These are phyloP conservation scores for Zalophus californianus DNA, from an alignment of 2,797 vertebrate genomes.

Conservation along the genomic window DNA sequence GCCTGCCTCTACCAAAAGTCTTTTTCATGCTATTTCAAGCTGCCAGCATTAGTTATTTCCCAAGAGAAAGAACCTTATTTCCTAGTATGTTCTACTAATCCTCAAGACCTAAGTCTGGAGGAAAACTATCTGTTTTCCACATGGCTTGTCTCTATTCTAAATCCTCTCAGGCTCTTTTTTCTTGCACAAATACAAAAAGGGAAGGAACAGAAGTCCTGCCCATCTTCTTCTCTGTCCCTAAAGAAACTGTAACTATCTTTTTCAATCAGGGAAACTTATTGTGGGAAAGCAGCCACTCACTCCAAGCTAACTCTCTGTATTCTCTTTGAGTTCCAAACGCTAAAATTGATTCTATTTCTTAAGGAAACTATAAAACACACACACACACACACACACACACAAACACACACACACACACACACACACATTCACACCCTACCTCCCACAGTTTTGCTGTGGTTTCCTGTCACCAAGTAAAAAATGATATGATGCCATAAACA, in stretches of 20 bases:
- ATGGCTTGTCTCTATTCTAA: slow-evolving; percentile 32
- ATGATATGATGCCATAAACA: background rate
- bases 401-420: background rate
- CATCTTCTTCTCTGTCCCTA: background rate
- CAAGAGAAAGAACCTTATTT: slow-evolving; percentile 66
- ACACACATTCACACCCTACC: background rate
- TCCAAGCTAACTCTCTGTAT: background rate
- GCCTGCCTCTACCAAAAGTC: background rate
- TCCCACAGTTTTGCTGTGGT: background rate
- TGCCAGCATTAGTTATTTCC: slow-evolving; percentile 53
- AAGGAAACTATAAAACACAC: background rate
- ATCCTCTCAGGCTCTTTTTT: background rate
- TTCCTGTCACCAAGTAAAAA: background rate
- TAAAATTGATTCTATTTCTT: slow-evolving; percentile 52
- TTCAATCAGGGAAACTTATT: slow-evolving; percentile 19
- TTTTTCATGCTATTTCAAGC: slow-evolving; percentile 65
- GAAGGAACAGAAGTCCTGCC: background rate
- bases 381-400: too few species aligned
- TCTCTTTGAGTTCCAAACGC: slow-evolving; percentile 19
- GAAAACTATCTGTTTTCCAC: slow-evolving; percentile 37
- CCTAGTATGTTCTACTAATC: slow-evolving; percentile 49
- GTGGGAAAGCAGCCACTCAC: slow-evolving; percentile 17
- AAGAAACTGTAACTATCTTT: slow-evolving; percentile 1
- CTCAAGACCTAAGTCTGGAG: background rate
- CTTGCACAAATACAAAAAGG: background rate